Evolutionary conservation across 1,140 invertebrate species (phyloP).

Genomic region (Geopemphigus sp.): DNA sequence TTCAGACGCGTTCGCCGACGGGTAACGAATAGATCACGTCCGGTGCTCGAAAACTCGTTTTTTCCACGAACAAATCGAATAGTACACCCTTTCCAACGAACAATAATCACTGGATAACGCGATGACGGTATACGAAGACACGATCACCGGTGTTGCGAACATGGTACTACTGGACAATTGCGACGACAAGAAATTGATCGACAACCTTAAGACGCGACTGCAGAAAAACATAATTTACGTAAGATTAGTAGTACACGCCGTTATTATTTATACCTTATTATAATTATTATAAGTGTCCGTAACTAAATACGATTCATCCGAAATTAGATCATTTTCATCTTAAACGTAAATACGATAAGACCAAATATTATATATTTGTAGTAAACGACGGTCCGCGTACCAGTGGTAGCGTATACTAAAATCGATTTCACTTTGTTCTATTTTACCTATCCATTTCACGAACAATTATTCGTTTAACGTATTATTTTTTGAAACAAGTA

Average conservation of each 20-base stretch:
- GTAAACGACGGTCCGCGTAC: too few relatives aligned
- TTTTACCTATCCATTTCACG: too few relatives aligned
- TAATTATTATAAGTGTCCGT: too few relatives aligned
- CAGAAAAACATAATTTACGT: slow-evolving; percentile 30
- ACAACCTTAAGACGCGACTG: slow-evolving; percentile 20
- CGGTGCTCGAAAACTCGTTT: neutral
- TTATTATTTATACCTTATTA: neutral
- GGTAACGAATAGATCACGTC: neutral
- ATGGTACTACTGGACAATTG: slow-evolving; percentile 34
- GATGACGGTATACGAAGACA: neutral
- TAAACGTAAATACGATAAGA: too few relatives aligned
- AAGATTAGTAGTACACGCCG: too few relatives aligned
- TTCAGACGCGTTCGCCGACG: neutral
- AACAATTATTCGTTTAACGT: too few relatives aligned
- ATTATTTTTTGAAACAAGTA: too few relatives aligned
- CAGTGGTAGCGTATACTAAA: too few relatives aligned
- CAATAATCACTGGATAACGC: neutral
- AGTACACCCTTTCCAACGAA: neutral
- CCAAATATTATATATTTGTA: too few relatives aligned
- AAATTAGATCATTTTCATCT: too few relatives aligned
- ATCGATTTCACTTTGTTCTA: too few relatives aligned
- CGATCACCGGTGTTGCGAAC: neutral
- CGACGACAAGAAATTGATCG: slow-evolving; percentile 18
- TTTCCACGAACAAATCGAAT: neutral
- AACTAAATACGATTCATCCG: too few relatives aligned